phyloP scores from a whole-genome alignment of 2,888 invertebrate genomes.

The Mycalesis mineus region DNA sequence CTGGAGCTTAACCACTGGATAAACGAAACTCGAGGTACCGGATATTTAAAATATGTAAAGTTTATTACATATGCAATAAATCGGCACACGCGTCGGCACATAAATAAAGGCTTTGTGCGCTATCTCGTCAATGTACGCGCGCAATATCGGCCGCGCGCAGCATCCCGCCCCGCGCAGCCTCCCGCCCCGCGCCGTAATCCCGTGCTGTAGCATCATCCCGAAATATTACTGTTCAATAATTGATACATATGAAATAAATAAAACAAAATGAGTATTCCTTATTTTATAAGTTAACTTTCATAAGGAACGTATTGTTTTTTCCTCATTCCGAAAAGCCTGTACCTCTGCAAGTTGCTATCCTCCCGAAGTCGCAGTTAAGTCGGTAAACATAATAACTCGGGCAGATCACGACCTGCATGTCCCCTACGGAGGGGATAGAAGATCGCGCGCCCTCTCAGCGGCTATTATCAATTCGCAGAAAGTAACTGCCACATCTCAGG shows the following conservation, averaged over 20 bases:
- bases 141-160: neutral
- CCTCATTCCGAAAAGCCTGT: no score
- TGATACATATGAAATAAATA: neutral
- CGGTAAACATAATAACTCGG: no score
- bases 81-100: neutral
- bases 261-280: neutral
- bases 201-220: neutral
- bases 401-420: no score
- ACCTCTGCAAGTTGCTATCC: no score
- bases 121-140: neutral
- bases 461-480: no score
- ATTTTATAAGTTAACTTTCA: no score
- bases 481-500: no score
- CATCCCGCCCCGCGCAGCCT: neutral
- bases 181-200: neutral
- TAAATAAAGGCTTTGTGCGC: slow-evolving; percentile 6
- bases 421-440: no score
- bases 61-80: neutral
- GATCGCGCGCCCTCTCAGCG: no score
- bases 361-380: no score
- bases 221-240: neutral
- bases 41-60: neutral
- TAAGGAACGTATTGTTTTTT: no score
- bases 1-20: no score
- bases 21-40: neutral